These are phyloP conservation scores for Rhinatrema bivittatum DNA, from an alignment of 2,797 vertebrate genomes.

Conservation along the genomic window DNA sequence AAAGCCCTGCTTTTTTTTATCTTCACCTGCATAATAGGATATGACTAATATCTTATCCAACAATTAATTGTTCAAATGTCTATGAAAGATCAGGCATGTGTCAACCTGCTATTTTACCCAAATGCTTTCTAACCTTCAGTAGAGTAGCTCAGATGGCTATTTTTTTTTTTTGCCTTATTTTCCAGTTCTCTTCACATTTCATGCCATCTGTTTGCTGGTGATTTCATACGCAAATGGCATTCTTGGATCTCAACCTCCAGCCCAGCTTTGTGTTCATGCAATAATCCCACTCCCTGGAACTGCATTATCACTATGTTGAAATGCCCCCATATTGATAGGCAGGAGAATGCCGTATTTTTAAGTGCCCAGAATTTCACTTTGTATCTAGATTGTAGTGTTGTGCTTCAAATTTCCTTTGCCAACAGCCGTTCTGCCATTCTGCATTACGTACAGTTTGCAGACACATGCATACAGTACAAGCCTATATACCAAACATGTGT, in stretches of 20 bases:
- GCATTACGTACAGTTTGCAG: no score
- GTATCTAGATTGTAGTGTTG: no score
- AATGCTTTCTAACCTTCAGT: neutral
- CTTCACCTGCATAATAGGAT: no score
- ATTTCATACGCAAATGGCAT: conserved; percentile 30
- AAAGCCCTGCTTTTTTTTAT: no score
- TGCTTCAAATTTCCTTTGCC: no score
- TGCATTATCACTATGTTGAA: conserved; percentile 4
- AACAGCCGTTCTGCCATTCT: no score
- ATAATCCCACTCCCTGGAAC: conserved; percentile 18
- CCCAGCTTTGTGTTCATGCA: conserved; percentile 21
- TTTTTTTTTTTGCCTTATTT: conserved; percentile 8
- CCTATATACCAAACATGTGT: no score
- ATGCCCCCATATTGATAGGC: conserved; percentile 11
- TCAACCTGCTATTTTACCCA: conserved; percentile 11
- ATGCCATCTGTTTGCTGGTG: conserved; percentile 37
- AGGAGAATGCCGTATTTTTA: conserved; percentile 3
- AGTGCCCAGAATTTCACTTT: neutral
- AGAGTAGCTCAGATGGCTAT: conserved; percentile 3
- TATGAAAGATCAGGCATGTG: conserved; percentile 5
- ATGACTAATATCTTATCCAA: no score
- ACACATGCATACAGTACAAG: no score
- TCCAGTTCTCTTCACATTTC: conserved; percentile 25
- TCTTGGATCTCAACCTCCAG: conserved; percentile 22
- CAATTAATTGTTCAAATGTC: no score